A percentile compares a stretch with the other conserved stretches of the same genome.
phyloP scores from a whole-genome alignment of 2,888 invertebrate species.

The Anthophora plumipes region DNA sequence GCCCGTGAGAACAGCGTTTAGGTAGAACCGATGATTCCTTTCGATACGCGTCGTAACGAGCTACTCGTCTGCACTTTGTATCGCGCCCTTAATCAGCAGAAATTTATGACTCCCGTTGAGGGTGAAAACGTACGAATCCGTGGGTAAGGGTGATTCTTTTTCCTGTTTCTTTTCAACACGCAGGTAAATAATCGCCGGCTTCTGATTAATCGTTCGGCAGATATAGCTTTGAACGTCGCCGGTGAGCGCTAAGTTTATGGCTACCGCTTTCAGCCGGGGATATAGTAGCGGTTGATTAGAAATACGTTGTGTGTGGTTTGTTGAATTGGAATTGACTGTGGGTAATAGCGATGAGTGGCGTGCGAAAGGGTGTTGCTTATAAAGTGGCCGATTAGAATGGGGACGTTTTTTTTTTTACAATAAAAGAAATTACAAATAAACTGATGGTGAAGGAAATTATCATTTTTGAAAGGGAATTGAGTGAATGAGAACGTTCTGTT shows the following conservation, averaged over 20 bases:
- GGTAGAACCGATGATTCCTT: slow-evolving; percentile 22
- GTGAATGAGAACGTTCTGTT: neutral
- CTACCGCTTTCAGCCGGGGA: slow-evolving; percentile 8
- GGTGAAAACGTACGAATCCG: slow-evolving; percentile 33
- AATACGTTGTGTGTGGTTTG: neutral
- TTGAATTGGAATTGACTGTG: neutral
- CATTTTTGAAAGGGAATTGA: no score
- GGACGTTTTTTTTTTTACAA: no score
- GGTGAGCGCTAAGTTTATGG: neutral
- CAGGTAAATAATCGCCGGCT: slow-evolving; percentile 14
- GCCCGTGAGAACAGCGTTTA: slow-evolving; percentile 62
- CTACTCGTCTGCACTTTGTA: slow-evolving; percentile 20
- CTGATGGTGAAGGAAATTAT: no score
- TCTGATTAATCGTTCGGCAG: slow-evolving; percentile 28
- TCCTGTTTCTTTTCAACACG: slow-evolving; percentile 11
- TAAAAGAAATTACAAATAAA: no score
- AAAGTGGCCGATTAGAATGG: no score
- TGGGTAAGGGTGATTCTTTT: neutral
- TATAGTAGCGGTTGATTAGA: slow-evolving; percentile 36
- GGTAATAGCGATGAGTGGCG: neutral
- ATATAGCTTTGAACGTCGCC: slow-evolving; percentile 16
- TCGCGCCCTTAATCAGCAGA: slow-evolving; percentile 50
- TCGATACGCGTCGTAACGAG: slow-evolving; percentile 48
- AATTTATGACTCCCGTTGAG: slow-evolving; percentile 41
- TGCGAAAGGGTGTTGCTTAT: neutral